A percentile compares a stretch with the other conserved stretches of the same genome.
These are phyloP conservation scores for Drosophila sturtevanti DNA, from an alignment of 1,140 invertebrate species.

Conservation along the genomic window DNA sequence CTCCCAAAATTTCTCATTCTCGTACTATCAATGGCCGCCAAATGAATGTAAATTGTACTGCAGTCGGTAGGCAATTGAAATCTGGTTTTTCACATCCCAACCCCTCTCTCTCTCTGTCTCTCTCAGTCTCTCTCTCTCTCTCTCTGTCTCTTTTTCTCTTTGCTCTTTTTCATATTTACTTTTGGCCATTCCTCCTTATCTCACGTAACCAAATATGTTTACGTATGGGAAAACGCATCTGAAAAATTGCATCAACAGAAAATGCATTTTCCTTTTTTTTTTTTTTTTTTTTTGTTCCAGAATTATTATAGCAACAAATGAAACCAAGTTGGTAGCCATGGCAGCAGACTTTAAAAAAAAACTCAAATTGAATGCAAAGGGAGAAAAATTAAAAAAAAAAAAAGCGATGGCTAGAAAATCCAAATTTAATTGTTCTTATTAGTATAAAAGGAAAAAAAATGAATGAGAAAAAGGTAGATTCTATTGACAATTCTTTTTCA, in stretches of 20 bases:
- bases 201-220: conserved; percentile 45
- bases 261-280: no score
- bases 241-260: conserved; percentile 15
- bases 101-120: no score
- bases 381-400: no score
- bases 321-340: neutral
- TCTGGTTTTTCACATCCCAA: no score
- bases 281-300: neutral
- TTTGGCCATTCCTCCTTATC: conserved; percentile 64
- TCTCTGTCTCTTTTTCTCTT: neutral
- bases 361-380: neutral
- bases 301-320: neutral
- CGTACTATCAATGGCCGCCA: conserved; percentile 42
- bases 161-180: conserved; percentile 35
- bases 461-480: neutral
- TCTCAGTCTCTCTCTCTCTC: no score
- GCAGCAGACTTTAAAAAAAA: neutral
- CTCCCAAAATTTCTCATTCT: neutral
- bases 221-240: conserved; percentile 17
- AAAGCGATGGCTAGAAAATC: no score
- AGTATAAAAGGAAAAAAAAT: neutral
- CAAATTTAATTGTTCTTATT: no score
- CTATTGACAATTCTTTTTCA: neutral
- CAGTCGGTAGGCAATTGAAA: conserved; percentile 6
- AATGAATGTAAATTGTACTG: conserved; percentile 46